Percentiles rank a stretch among this genome's conserved stretches.
phyloP scores from a whole-genome alignment of 2,888 invertebrate genomes.

The Terebella lapidaria region DNA sequence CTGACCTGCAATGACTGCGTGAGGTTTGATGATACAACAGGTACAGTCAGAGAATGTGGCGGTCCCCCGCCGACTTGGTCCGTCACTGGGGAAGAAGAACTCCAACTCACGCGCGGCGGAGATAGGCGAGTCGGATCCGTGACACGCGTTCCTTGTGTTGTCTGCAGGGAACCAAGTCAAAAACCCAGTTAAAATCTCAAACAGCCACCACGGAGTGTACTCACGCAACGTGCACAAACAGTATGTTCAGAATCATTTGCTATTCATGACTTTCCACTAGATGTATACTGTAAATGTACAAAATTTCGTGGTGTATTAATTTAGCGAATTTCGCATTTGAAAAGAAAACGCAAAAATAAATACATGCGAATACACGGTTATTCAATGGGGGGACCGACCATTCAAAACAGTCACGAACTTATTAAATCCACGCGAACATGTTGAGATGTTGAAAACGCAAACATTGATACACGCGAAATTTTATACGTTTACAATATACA shows the following conservation, averaged over 20 bases:
- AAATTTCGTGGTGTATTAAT: too few species aligned
- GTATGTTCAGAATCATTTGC: not conserved
- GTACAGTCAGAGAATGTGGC: conserved; percentile 48
- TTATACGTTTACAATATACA: too few species aligned
- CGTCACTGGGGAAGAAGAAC: conserved; percentile 54
- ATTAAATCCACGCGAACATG: too few species aligned
- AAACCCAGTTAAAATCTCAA: too few species aligned
- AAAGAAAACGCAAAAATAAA: too few species aligned
- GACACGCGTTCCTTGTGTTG: conserved; percentile 49
- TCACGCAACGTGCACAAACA: not conserved
- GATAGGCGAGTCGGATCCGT: conserved; percentile 62
- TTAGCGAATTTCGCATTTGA: too few species aligned
- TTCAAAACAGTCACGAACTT: too few species aligned
- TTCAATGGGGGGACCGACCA: too few species aligned
- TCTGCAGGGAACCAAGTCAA: too few species aligned
- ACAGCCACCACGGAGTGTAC: not conserved
- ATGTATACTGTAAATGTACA: not conserved
- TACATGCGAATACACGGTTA: too few species aligned
- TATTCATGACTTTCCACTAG: not conserved
- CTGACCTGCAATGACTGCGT: conserved; percentile 72
- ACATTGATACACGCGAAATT: too few species aligned
- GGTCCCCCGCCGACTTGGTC: conserved; percentile 40
- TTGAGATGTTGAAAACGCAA: too few species aligned
- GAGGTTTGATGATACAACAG: conserved; percentile 80
- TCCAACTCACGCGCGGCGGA: conserved; percentile 56